phyloP scores from a whole-genome alignment of 2,888 invertebrate species.

The Ornithoptera alexandrae region DNA sequence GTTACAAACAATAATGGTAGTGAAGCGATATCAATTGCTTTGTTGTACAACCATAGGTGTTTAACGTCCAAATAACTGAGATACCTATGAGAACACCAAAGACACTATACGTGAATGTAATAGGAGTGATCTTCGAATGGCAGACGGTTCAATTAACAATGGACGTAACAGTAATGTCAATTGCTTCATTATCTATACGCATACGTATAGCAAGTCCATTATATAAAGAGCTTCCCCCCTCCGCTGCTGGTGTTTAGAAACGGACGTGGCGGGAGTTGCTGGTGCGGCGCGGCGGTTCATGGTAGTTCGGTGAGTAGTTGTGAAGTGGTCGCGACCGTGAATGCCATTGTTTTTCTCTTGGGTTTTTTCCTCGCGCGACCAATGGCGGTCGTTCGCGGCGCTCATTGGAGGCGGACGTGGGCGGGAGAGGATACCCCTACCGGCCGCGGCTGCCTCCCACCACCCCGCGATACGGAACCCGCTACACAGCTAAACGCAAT shows the following conservation, averaged over 20 bases:
- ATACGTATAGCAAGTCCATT: constrained; percentile 5
- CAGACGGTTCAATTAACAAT: constrained; percentile 16
- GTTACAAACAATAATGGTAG: constrained; percentile 14
- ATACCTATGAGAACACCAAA: not conserved
- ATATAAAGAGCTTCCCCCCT: constrained; percentile 19
- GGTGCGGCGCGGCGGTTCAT: constrained; percentile 23
- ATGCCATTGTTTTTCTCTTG: constrained; percentile 73
- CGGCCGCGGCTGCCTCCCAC: constrained; percentile 39
- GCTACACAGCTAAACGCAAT: constrained; percentile 2
- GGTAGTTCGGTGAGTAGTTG: constrained; percentile 45
- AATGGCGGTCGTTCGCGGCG: constrained; percentile 50
- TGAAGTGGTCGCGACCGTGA: constrained; percentile 40
- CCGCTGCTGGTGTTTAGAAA: constrained; percentile 1
- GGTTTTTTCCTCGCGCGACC: constrained; percentile 52
- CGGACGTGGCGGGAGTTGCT: not conserved
- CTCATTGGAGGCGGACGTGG: constrained; percentile 52
- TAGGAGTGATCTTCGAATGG: not conserved
- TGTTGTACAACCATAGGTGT: constrained; percentile 11
- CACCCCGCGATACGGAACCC: not conserved
- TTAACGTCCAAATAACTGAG: constrained; percentile 8
- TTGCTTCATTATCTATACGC: constrained; percentile 26
- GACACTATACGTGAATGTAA: no score
- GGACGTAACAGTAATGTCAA: constrained; percentile 22
- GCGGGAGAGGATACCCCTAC: constrained; percentile 25
- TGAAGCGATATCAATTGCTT: constrained; percentile 18